Conservation (phyloP, 2,888 invertebrate species). For the Cylloceria caligata region DNA sequence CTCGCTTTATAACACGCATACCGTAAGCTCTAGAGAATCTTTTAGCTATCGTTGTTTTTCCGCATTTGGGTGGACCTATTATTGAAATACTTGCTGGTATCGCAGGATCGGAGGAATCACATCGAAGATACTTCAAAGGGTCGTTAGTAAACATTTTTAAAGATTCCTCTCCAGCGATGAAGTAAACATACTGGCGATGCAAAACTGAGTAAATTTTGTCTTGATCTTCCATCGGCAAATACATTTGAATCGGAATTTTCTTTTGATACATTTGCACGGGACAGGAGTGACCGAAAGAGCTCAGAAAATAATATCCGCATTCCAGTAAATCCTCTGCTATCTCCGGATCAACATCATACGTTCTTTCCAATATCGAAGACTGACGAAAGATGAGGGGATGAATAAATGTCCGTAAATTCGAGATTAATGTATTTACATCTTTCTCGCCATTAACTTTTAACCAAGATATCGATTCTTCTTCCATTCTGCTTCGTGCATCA, state of each 20-base stretch:
- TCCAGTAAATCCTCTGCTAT: conserved; percentile 87
- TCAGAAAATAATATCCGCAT: conserved; percentile 87
- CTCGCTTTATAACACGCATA: conserved; percentile 86
- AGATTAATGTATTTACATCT: conserved; percentile 77
- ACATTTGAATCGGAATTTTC: conserved; percentile 85
- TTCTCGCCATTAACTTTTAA: conserved; percentile 84
- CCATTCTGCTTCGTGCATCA: conserved; percentile 81
- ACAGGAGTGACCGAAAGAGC: conserved; percentile 88
- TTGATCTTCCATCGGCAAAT: conserved; percentile 83
- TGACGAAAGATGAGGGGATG: conserved; percentile 84
- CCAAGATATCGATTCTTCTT: conserved; percentile 84
- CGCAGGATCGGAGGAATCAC: conserved; percentile 84
- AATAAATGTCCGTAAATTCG: conserved; percentile 75
- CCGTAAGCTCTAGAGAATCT: conserved; percentile 86
- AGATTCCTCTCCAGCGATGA: conserved; percentile 85
- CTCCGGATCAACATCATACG: conserved; percentile 85
- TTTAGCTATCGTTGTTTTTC: conserved; percentile 87
- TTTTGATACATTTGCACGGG: conserved; percentile 87
- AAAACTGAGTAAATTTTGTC: conserved; percentile 86
- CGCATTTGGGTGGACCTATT: conserved; percentile 88
- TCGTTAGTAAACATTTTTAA: conserved; percentile 86
- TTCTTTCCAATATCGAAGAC: conserved; percentile 87
- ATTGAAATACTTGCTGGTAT: conserved; percentile 86
- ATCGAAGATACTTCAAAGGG: conserved; percentile 86
- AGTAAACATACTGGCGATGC: conserved; percentile 88